A percentile compares a stretch with the other conserved stretches of the same genome.
These are phyloP conservation scores for Aurelia sp. DNA, from an alignment of 30 jellyfish, hydroid and myxozoan genomes.

Conservation along the genomic window DNA sequence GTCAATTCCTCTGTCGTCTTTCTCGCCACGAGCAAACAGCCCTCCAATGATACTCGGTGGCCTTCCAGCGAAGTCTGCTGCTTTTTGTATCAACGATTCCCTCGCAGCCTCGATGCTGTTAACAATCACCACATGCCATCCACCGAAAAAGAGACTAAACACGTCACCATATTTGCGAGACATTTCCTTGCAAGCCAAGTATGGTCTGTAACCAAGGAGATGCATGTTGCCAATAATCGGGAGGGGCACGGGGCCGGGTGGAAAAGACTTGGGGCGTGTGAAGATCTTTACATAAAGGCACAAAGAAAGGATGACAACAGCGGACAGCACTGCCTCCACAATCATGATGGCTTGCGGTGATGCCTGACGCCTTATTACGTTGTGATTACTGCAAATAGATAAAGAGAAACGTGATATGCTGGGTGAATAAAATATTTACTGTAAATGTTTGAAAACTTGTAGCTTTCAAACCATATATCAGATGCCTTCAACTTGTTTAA, in stretches of 20 bases:
- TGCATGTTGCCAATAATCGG: constrained; percentile 50
- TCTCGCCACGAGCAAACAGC: constrained; percentile 44
- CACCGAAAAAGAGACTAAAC: constrained; percentile 40
- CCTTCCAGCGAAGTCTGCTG: constrained; percentile 60
- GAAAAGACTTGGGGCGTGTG: constrained; percentile 35
- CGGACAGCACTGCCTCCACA: background rate
- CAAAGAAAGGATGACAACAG: background rate
- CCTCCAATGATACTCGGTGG: constrained; percentile 31
- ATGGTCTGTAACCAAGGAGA: constrained; percentile 32
- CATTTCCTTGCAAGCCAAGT: constrained; percentile 10
- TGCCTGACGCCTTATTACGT: too few species aligned
- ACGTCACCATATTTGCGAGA: constrained; percentile 46
- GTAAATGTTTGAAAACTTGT: too few species aligned
- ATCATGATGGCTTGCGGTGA: background rate
- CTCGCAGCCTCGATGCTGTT: constrained; percentile 38
- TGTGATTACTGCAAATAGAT: too few species aligned
- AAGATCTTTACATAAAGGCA: background rate
- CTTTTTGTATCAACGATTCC: constrained; percentile 29
- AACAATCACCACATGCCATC: constrained; percentile 19
- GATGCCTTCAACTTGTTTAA: too few species aligned
- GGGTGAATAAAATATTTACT: too few species aligned
- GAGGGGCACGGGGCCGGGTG: constrained; percentile 45
- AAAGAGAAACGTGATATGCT: too few species aligned
- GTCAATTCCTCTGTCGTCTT: constrained; percentile 17
- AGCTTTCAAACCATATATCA: too few species aligned